phyloP scores from a whole-genome alignment of 2,113 vertebrate species.

The Atlantisia rogersi region DNA sequence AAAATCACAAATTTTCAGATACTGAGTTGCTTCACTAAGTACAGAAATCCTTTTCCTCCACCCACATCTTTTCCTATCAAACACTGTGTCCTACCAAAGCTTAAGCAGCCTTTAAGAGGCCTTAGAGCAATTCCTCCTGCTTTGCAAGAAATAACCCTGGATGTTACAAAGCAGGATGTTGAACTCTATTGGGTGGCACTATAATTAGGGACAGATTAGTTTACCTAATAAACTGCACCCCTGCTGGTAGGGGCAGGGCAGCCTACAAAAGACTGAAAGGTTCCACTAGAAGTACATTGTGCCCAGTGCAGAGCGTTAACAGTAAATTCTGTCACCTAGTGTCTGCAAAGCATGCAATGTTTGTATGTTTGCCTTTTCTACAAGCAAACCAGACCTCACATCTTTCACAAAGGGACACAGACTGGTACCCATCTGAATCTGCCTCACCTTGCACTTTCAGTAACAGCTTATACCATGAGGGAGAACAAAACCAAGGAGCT shows the following conservation, averaged over 20 bases:
- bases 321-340: background rate
- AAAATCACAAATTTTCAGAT: background rate
- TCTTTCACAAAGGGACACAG: background rate
- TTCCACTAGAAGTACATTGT: background rate
- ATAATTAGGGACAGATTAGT: background rate
- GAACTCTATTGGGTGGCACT: background rate
- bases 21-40: background rate
- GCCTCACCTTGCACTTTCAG: rapidly evolving
- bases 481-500: background rate
- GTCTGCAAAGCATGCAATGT: background rate
- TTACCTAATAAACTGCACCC: background rate
- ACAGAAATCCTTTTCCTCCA: background rate
- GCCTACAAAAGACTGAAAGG: background rate
- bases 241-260: background rate
- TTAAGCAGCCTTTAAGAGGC: background rate
- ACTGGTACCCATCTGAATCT: background rate
- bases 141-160: background rate
- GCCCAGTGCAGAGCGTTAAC: background rate
- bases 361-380: background rate
- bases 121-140: background rate
- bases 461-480: background rate
- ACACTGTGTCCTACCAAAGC: background rate
- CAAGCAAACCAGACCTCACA: background rate
- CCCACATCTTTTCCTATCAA: background rate
- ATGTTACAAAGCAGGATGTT: background rate